Evolutionary conservation across 2,888 invertebrate genomes (phyloP).

Genomic region (Charanyca ferruginea): DNA sequence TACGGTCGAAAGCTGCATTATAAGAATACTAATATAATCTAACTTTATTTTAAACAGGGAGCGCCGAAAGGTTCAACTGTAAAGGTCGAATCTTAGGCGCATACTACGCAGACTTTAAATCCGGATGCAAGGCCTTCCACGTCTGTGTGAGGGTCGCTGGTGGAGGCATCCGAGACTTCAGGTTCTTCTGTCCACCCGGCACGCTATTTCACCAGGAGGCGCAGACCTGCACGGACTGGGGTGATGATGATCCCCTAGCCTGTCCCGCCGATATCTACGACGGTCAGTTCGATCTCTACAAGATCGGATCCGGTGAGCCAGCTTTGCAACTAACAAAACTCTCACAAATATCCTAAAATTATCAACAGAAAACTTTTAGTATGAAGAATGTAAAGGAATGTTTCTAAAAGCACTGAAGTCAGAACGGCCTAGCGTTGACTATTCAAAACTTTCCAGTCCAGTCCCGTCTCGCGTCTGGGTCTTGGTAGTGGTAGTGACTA

Average conservation of each 20-base stretch:
- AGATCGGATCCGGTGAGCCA: slow-evolving; percentile 93
- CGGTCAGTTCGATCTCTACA: slow-evolving; percentile 96
- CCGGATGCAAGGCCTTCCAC: slow-evolving; percentile 97
- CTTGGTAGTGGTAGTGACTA: background rate
- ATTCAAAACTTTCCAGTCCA: background rate
- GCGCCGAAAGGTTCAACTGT: slow-evolving; percentile 94
- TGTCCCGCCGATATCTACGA: slow-evolving; percentile 96
- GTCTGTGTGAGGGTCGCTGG: slow-evolving; percentile 97
- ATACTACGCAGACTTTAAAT: slow-evolving; percentile 96
- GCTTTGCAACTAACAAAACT: slow-evolving; percentile 87
- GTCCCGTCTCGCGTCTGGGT: too few species aligned
- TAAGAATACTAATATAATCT: slow-evolving; percentile 2
- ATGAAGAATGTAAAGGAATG: background rate
- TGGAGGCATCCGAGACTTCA: slow-evolving; percentile 94
- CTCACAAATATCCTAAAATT: slow-evolving; percentile 62
- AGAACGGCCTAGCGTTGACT: background rate
- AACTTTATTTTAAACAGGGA: slow-evolving; percentile 73
- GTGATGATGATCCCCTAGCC: slow-evolving; percentile 94
- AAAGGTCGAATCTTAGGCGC: slow-evolving; percentile 96
- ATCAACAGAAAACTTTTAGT: background rate
- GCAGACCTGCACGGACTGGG: slow-evolving; percentile 97
- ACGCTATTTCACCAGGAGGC: slow-evolving; percentile 98
- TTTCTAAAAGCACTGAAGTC: background rate
- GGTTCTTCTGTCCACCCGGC: slow-evolving; percentile 97
- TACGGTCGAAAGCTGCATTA: background rate